Conservation (phyloP, 2,113 vertebrate species). For the Delphinapterus leucas region DNA sequence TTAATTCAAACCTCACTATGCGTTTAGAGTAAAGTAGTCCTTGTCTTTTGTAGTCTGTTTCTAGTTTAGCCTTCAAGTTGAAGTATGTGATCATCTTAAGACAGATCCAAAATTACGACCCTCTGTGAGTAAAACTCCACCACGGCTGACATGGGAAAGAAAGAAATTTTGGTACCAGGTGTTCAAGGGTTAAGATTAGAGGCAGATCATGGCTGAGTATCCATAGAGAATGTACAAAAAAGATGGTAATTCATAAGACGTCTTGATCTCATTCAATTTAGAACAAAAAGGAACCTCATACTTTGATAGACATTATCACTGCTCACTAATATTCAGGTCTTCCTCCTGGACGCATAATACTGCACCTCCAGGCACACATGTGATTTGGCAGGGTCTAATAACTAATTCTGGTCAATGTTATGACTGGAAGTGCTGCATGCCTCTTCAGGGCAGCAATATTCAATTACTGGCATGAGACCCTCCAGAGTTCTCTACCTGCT, state of each 20-base stretch:
- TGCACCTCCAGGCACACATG: not conserved
- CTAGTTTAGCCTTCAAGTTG: not conserved
- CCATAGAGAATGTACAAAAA: not conserved
- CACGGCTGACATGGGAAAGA: not conserved
- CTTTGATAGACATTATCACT: not conserved
- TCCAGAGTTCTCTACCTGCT: not conserved
- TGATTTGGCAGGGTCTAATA: not conserved
- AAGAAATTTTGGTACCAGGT: not conserved
- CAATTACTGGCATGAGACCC: not conserved
- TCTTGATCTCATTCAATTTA: conserved; percentile 2
- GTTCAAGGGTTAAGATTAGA: conserved; percentile 4
- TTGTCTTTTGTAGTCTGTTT: not conserved
- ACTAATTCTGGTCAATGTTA: not conserved
- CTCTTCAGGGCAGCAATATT: not conserved
- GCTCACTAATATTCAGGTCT: not conserved
- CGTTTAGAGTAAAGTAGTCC: not conserved
- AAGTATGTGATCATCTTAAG: not conserved
- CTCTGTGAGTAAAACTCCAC: not conserved
- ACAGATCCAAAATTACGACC: not conserved
- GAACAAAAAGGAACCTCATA: not conserved
- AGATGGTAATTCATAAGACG: not conserved
- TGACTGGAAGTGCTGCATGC: not conserved
- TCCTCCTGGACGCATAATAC: not conserved
- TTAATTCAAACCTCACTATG: not conserved
- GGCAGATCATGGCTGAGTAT: not conserved